phyloP scores from a whole-genome alignment of 2,888 invertebrate genomes.

The Erebia palarica region DNA sequence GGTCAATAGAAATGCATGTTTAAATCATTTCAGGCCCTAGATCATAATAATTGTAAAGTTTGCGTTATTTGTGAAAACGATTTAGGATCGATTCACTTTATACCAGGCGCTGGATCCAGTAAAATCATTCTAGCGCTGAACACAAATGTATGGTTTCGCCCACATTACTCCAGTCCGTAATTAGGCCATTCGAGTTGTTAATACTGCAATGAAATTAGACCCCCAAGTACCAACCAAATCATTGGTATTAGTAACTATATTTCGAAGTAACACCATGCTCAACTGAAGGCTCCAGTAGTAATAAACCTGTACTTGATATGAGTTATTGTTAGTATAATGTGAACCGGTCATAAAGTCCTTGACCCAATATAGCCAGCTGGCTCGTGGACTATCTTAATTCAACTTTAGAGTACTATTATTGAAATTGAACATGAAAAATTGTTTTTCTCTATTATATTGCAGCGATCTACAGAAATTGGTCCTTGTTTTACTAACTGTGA shows the following conservation, averaged over 20 bases:
- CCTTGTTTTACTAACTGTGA: slow-evolving; percentile 3
- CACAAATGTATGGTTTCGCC: neutral
- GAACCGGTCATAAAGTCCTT: neutral
- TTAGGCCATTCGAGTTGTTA: neutral
- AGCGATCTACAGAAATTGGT: slow-evolving; percentile 18
- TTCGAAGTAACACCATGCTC: neutral
- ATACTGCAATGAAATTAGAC: neutral
- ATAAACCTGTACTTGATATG: neutral
- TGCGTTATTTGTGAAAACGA: neutral
- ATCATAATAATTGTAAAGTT: neutral
- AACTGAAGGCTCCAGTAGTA: neutral
- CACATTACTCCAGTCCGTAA: neutral
- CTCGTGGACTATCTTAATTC: neutral
- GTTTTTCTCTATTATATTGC: neutral
- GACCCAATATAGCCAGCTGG: neutral
- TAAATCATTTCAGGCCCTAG: slow-evolving; percentile 26
- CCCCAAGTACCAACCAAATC: no score
- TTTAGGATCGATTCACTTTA: neutral
- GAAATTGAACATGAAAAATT: neutral
- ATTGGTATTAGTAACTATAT: no score
- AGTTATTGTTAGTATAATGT: neutral
- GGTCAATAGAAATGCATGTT: slow-evolving; percentile 32
- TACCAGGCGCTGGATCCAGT: neutral
- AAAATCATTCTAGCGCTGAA: neutral
- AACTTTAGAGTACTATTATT: neutral